Evolutionary conservation across 2,113 vertebrate genomes (phyloP), one percentile per base, ranked within the genome.

Genomic region (Paratilapia polleni): DNA sequence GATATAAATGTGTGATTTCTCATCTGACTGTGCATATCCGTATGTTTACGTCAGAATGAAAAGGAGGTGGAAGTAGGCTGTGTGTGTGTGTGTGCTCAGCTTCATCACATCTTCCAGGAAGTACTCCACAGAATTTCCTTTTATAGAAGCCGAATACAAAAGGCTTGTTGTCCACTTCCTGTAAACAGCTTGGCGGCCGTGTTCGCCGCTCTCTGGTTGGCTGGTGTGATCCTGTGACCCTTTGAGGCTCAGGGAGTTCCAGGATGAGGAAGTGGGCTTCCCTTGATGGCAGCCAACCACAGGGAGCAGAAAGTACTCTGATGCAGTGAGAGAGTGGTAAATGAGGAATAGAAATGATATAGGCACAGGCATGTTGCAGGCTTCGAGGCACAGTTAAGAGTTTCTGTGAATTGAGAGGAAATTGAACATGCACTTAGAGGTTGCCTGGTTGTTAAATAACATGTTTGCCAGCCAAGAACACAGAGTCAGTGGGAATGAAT

Each of bases 141-240:
- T 95, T 96, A 95, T 95, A 95, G 95, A 95, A 92, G 93, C 93
- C 52, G 76, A 95, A 93, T 80, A 95, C 94, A 96, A 96, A 95
- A 94, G 95, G 87, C 92, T 85, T 86, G 88, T 88, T 92, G 93
- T 89, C 88, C 87, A 91, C 92, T 96, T 96, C 96, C 96, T 96
- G 96, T 96, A 95, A 96, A 96, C 96, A 96, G 91, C 93, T 94
- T 66, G 31, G 24, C 5, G 75, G 82, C 81, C 26, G 77, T 0
- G 60, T 89, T 89, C 82, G 82, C 88, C 1, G 59, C 14, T 2
- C 6, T 79, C 75, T 88, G 83, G 64, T 93, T 94, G 94, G 92
- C 13, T 26, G 13, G 31, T n/a, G 5, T 19, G 52, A 63, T 78
- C 41, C 78, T 84, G 84, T 91, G 92, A 92, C 81, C 75, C 80